Conservation (phyloP, 2,888 invertebrate genomes). For the Drosophila nigricruria region DNA sequence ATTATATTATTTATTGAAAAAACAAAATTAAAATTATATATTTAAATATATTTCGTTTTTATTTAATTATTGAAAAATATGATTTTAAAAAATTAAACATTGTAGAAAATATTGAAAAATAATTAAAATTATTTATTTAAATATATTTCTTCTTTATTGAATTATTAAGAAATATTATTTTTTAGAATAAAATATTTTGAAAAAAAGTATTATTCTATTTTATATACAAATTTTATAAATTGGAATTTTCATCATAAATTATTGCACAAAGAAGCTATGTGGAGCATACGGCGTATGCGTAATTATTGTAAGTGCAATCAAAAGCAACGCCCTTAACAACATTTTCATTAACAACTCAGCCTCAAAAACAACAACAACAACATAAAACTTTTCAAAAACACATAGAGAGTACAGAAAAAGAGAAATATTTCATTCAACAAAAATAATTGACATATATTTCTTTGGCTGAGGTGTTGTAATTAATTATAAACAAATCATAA, state of each 20-base stretch:
- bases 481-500: conserved; percentile 58
- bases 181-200: too few species aligned
- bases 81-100: too few species aligned
- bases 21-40: too few species aligned
- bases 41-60: too few species aligned
- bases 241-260: conserved; percentile 6
- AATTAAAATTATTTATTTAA: too few species aligned
- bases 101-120: too few species aligned
- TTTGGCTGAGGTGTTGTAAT: conserved; percentile 51
- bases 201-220: neutral
- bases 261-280: conserved; percentile 3
- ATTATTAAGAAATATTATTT: too few species aligned
- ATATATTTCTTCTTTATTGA: too few species aligned
- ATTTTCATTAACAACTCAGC: neutral
- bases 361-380: neutral
- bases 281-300: conserved; percentile 18
- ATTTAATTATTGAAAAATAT: too few species aligned
- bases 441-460: conserved; percentile 43
- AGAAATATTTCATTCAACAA: conserved; percentile 18
- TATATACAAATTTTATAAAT: neutral
- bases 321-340: neutral
- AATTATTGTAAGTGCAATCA: conserved; percentile 18
- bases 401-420: neutral
- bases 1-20: too few species aligned
- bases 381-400: neutral